Evolutionary conservation across 2,888 invertebrate genomes (phyloP), one percentile per base, ranked within the genome.

Genomic region (Myathropa florea): DNA sequence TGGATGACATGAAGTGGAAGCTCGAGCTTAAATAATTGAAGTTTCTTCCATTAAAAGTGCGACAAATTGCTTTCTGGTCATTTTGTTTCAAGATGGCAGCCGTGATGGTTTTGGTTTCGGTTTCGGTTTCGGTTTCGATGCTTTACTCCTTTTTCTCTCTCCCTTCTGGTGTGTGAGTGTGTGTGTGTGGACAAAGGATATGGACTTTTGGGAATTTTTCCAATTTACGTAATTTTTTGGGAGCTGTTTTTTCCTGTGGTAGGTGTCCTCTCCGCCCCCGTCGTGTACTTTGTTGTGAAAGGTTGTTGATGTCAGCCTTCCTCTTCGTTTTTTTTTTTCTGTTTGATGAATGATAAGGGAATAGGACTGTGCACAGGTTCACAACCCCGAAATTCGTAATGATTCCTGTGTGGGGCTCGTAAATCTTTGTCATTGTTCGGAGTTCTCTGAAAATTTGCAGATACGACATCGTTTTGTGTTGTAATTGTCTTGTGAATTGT

Each of bases 41-140:
- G 57, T 71, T 64, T 68, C 23, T 23, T 46, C 64, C n/a, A 36
- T 70, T 68, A 57, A 61, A 61, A 55, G 30, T 53, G 14, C 14
- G 33, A 33, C 55, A 79, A 79, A 79, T 79, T 72, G 72, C 24
- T 72, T 72, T 79, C 33, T 65, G 79, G 79, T 79, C 70, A 71
- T 78, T 78, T 71, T 57, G 64, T 71, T 64, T 63, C 30, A 64
- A 63, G 64, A 71, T 46, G 30, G n/a, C 78, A 78, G 21, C 21
- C 3, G 9, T 57, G 57, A 26, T 57, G 24, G 57, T 24, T 57
- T 57, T 57, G 24, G 24, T 57, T 24, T 18, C 18, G 46, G 46
- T 46, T 24, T 18, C 18, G 46, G 46, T 46, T 46, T 46, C 18
- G 46, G 46, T 46, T 46, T 46, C 46, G 46, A 18, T 46, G 46